These are phyloP conservation scores for Platichthys stellatus DNA, from an alignment of 2,113 vertebrate genomes.

Conservation along the genomic window DNA sequence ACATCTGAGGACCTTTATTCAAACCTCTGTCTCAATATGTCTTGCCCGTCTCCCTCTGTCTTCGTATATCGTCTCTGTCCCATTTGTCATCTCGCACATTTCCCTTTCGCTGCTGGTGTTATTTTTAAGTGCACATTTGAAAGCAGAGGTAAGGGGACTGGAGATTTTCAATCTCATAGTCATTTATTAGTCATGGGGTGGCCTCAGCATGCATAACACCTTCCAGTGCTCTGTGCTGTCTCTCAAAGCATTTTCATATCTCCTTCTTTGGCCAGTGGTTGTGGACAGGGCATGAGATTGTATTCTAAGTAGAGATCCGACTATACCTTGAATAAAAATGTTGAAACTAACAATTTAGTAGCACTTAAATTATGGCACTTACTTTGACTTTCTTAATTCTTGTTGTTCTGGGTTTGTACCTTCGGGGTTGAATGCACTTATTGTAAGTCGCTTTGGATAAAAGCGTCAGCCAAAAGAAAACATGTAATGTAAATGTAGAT, in stretches of 20 bases:
- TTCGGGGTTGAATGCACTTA: no score
- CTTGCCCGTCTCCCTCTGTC: background rate
- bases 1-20: slow-evolving; percentile 34
- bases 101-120: slow-evolving; percentile 10
- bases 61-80: slow-evolving; percentile 1
- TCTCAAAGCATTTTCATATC: slow-evolving; percentile 10
- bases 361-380: no score
- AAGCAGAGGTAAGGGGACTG: slow-evolving; percentile 14
- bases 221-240: background rate
- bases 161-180: slow-evolving; percentile 11
- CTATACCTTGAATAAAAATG: no score
- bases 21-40: slow-evolving; percentile 18
- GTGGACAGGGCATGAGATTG: background rate
- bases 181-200: slow-evolving; percentile 41
- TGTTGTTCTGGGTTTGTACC: no score
- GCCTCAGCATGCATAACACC: slow-evolving; percentile 14
- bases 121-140: slow-evolving; percentile 27
- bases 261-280: slow-evolving; percentile 4
- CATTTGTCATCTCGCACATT: slow-evolving; percentile 34
- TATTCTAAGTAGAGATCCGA: no score
- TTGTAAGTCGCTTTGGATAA: no score
- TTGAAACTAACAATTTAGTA: no score
- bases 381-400: no score
- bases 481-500: no score
- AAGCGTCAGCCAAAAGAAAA: no score